These are phyloP conservation scores for Blastobasis adustella DNA, from an alignment of 2,888 invertebrate species.

Conservation along the genomic window DNA sequence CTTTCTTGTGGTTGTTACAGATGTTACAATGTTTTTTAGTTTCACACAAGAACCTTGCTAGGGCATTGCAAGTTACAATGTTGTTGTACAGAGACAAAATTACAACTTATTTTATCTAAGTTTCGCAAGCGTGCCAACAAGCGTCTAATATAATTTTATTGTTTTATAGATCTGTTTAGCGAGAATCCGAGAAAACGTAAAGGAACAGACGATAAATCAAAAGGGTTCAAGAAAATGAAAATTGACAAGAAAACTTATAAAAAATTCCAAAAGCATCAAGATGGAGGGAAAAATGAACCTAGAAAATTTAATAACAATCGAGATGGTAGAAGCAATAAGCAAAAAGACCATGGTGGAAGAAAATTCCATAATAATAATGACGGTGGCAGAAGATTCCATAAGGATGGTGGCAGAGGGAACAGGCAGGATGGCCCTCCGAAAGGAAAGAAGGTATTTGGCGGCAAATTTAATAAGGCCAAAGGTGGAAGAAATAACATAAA, in stretches of 20 bases:
- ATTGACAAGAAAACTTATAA: constrained; percentile 56
- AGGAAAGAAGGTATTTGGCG: constrained; percentile 56
- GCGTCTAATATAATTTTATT: background rate
- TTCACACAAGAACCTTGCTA: too few relatives aligned
- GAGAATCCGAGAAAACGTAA: constrained; percentile 49
- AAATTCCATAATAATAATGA: constrained; percentile 24
- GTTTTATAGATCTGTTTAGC: constrained; percentile 55
- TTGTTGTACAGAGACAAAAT: too few relatives aligned
- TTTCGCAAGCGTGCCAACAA: too few relatives aligned
- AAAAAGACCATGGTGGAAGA: constrained; percentile 10
- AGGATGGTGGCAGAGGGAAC: constrained; percentile 24
- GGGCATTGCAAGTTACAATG: too few relatives aligned
- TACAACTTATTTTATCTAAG: too few relatives aligned
- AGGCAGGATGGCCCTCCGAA: constrained; percentile 25
- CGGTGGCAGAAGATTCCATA: constrained; percentile 13
- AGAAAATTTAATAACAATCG: constrained; percentile 15
- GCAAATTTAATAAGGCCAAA: constrained; percentile 47
- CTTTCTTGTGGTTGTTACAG: too few relatives aligned
- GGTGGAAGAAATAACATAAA: constrained; percentile 7
- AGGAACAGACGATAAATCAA: constrained; percentile 40
- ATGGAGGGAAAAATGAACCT: constrained; percentile 11
- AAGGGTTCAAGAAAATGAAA: constrained; percentile 64
- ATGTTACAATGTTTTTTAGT: too few relatives aligned
- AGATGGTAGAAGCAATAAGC: constrained; percentile 18
- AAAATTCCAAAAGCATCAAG: constrained; percentile 43